Evolutionary conservation across 1,140 invertebrate species (phyloP), one percentile per base, ranked within the genome.

Genomic region (Habropoda laboriosa): DNA sequence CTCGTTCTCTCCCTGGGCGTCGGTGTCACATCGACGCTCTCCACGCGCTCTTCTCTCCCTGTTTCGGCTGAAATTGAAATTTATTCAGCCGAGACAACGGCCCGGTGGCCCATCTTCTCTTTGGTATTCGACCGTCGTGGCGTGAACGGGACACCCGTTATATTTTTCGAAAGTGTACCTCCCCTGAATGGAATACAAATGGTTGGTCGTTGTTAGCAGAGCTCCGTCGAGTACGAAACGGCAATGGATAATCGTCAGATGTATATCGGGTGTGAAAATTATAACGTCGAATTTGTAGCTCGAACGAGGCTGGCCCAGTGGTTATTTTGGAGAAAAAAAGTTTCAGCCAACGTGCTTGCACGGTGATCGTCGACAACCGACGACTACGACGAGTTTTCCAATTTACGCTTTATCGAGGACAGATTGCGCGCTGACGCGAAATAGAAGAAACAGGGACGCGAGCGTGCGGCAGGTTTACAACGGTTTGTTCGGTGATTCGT

Each of bases 11-110:
- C 47, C 47, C 68, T 70, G 40, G 38, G 42, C 74, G 47, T 55
- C 45, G 18, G 27, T 16, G 66, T 38, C 64, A 32, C 32, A 58
- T 70, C 74, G 74, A 58, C 42, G 64, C 7, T 4, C 27, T 30
- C 18, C 49, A 2, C 32, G 8, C 32, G 24, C 10, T 10, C 42
- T 38, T 16, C 35, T 16, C 16, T 58, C 0, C 35, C 58, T 47
- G 60, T 79, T 82, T 83, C 82, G 79, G 75, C 67, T 21, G 45
- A 72, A 88, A 89, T 87, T 85, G 87, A 89, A 88, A 88, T 89
- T 86, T 86, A 88, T 89, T 85, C 82, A 55, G 55, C 27, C 64
- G 35, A 68, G 75, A 73, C 68, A 60, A 35, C 40, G 70, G 30
- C 5, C 21, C n/a, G 10, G 38, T 16, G n/a, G 16, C 24, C n/a